Conservation (phyloP, 2,797 vertebrate genomes). For the Acrocephalus scirpaceus region DNA sequence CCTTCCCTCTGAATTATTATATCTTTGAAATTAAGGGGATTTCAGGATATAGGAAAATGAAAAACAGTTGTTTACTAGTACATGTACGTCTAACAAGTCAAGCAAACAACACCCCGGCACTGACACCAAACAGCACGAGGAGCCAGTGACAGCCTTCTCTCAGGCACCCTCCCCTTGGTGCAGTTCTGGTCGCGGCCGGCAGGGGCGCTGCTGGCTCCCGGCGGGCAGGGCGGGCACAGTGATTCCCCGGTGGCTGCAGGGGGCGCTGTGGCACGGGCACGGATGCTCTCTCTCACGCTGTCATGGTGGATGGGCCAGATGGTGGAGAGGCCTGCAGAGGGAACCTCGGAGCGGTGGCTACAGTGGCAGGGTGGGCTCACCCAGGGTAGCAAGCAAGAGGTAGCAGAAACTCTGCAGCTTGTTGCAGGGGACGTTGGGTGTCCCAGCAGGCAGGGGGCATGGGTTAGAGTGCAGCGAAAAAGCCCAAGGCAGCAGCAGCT, state of each 20-base stretch:
- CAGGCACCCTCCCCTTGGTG: no score
- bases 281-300: fast-evolving
- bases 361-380: fast-evolving
- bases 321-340: not conserved
- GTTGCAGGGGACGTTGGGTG: no score
- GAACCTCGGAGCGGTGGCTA: fast-evolving
- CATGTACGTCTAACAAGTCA: no score
- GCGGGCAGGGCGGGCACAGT: no score
- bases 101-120: not conserved
- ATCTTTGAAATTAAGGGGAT: not conserved
- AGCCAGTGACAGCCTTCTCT: no score
- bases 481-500: not conserved
- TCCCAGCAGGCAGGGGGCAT: not conserved
- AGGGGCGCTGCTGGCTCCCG: no score
- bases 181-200: no score
- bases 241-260: not conserved
- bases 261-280: not conserved
- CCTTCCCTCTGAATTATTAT: not conserved
- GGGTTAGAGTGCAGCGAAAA: not conserved
- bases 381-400: fast-evolving
- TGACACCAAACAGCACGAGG: no score
- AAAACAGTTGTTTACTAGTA: not conserved
- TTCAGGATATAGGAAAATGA: not conserved
- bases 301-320: fast-evolving
- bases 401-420: not conserved